phyloP scores from a whole-genome alignment of 1,140 invertebrate species.

The Lysiphlebus fabarum region DNA sequence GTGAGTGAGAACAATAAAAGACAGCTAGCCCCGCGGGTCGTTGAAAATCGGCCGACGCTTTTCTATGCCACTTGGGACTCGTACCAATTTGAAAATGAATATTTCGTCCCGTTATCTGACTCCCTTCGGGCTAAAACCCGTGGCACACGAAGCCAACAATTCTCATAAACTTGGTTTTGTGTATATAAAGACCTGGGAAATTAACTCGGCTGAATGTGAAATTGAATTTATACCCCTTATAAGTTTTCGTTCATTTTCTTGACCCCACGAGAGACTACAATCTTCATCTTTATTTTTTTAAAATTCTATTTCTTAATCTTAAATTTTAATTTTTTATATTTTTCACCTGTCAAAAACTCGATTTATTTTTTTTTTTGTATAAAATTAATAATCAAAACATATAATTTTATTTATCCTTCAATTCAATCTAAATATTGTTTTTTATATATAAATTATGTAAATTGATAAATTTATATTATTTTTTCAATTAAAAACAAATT shows the following conservation, averaged over 20 bases:
- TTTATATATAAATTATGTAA: too few relatives aligned
- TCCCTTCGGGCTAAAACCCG: conserved; percentile 15
- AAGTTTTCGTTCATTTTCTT: conserved; percentile 36
- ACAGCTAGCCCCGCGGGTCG: background rate
- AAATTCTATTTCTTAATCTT: too few relatives aligned
- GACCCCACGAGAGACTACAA: conserved; percentile 26
- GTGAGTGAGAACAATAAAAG: conserved; percentile 10
- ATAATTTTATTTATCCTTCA: conserved; percentile 16
- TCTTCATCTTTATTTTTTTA: conserved; percentile 6
- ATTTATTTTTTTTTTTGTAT: conserved; percentile 26
- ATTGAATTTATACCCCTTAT: conserved; percentile 39
- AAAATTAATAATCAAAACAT: conserved; percentile 36
- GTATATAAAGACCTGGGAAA: conserved; percentile 24
- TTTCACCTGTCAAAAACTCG: conserved; percentile 18
- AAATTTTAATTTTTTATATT: conserved; percentile 4
- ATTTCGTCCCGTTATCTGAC: conserved; percentile 19
- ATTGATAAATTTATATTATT: too few relatives aligned
- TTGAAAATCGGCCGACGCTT: conserved; percentile 5
- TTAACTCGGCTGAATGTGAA: conserved; percentile 37
- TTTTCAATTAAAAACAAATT: too few relatives aligned
- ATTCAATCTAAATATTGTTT: too few relatives aligned
- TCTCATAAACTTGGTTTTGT: conserved; percentile 2
- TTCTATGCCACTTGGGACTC: conserved; percentile 14
- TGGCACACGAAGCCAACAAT: background rate
- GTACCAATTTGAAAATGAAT: conserved; percentile 27